phyloP scores from a whole-genome alignment of 1,140 invertebrate genomes.

The Drosophila santomea region DNA sequence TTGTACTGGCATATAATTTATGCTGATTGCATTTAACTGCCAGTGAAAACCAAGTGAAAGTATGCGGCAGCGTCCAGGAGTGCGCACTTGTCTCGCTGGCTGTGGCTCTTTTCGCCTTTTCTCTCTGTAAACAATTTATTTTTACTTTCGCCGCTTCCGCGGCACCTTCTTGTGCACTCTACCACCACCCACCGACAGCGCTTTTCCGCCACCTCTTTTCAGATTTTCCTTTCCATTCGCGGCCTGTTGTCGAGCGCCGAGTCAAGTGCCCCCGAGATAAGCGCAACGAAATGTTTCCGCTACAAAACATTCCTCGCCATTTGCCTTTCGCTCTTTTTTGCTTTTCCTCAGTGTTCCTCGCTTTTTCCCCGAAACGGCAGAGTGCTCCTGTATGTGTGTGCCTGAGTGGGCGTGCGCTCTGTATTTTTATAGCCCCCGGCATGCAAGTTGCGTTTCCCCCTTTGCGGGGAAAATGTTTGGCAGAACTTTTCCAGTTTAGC shows the following conservation, averaged over 20 bases:
- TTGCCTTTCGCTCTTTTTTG: slow-evolving; percentile 4
- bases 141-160: slow-evolving; percentile 60
- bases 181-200: slow-evolving; percentile 2
- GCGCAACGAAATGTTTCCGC: slow-evolving; percentile 70
- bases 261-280: slow-evolving; percentile 75
- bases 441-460: slow-evolving; percentile 54
- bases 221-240: slow-evolving; percentile 20
- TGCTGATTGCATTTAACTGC: slow-evolving; percentile 81
- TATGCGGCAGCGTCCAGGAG: slow-evolving; percentile 65
- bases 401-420: slow-evolving; percentile 13
- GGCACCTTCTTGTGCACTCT: slow-evolving; percentile 30
- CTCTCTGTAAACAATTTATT: slow-evolving; percentile 65
- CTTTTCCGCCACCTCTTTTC: slow-evolving; percentile 13
- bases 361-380: background rate
- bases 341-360: background rate
- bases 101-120: slow-evolving; percentile 30
- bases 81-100: slow-evolving; percentile 63
- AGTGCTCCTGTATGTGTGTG: slow-evolving; percentile 4
- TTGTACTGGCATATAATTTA: slow-evolving; percentile 72
- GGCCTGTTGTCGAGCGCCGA: slow-evolving; percentile 46
- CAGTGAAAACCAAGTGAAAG: slow-evolving; percentile 46
- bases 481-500: slow-evolving; percentile 22
- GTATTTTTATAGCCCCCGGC: slow-evolving; percentile 52
- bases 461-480: slow-evolving; percentile 35
- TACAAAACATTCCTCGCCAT: slow-evolving; percentile 45